Evolutionary conservation across 2,888 invertebrate genomes (phyloP), one percentile per base, ranked within the genome.

Genomic region (Nemapogon koenigi): DNA sequence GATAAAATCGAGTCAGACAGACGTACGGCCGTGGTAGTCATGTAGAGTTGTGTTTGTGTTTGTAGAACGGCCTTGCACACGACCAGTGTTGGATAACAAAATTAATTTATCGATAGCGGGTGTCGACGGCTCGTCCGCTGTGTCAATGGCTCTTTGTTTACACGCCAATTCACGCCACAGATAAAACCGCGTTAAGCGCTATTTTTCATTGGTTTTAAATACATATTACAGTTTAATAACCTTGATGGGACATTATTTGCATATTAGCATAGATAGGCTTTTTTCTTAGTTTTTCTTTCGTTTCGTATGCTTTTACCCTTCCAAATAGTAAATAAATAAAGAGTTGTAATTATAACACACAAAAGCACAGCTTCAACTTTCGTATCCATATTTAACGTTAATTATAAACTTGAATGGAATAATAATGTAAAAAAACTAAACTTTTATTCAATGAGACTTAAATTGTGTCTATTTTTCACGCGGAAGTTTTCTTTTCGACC

Each of bases 71-170:
- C 76, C 76, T 76, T 76, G 76, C 62, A 47, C 54, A 57, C 58
- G 55, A 48, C 59, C 62, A 73, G 73, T 71, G 75, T 46, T 69
- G 73, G 46, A 59, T 28, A 28, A 28, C 22, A 8, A 22, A 22
- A 4, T n/a, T 28, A 28, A 31, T n/a, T 55, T 75, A 73, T 76
- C 75, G 76, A 76, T 69, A 68, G 53, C 50, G 49, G 51, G 48
- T 43, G 46, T 41, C 47, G 45, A 18, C 43, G 46, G 59, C 62
- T 60, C 62, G 62, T 62, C 59, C 33, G 10, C 57, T 56, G 62
- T 72, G 76, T 76, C 76, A 73, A 71, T 76, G 73, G 70, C 72
- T 68, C 59, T 66, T 51, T 66, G 69, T 72, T 72, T 69, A 73
- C 66, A 49, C 29, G 42, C 46, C 59, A 53, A 59, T 58, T 57